These are phyloP conservation scores for Vicugna pacos DNA, from an alignment of 2,113 vertebrate species.

Conservation along the genomic window DNA sequence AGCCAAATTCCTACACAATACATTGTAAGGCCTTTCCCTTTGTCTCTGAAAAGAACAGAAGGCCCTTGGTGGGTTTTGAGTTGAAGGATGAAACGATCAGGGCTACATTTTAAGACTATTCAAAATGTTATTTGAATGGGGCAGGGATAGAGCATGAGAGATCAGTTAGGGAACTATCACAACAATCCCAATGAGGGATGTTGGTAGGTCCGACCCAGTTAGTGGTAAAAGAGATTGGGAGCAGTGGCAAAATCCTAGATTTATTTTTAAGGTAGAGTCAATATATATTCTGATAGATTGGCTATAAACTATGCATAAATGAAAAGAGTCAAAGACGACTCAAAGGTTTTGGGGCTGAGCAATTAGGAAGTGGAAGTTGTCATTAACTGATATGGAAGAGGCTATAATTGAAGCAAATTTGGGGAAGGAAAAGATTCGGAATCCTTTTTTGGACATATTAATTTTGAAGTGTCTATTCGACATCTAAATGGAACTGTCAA, in stretches of 20 bases:
- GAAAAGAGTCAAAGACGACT: background rate
- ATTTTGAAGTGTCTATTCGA: background rate
- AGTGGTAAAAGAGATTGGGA: background rate
- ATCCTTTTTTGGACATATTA: background rate
- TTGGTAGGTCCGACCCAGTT: background rate
- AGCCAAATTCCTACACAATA: background rate
- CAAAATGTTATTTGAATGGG: background rate
- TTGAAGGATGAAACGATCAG: background rate
- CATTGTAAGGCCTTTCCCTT: background rate
- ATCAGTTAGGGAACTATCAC: background rate
- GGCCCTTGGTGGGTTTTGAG: background rate
- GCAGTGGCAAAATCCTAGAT: background rate
- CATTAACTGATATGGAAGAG: background rate
- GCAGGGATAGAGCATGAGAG: background rate
- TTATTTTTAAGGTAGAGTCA: background rate
- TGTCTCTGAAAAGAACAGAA: background rate
- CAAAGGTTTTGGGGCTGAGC: background rate
- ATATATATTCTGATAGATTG: background rate
- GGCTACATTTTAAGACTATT: constrained; percentile 9
- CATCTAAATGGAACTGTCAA: background rate
- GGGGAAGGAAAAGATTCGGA: background rate
- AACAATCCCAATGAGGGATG: background rate
- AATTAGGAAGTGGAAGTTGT: background rate
- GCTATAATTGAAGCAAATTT: background rate
- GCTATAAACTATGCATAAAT: background rate